Conservation (phyloP, 2,113 vertebrate genomes). For the Microtus richardsoni region DNA sequence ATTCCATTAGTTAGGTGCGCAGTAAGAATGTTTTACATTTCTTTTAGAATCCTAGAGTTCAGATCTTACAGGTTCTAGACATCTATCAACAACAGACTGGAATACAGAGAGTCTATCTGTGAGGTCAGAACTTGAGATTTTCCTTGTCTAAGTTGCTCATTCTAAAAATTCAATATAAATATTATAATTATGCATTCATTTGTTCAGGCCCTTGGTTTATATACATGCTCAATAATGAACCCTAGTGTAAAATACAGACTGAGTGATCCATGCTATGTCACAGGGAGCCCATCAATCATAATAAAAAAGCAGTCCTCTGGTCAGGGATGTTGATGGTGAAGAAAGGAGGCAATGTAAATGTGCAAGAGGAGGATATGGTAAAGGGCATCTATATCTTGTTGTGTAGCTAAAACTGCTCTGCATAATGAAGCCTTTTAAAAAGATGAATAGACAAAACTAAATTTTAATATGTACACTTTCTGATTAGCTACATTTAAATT, state of each 20-base stretch:
- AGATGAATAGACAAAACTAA: constrained; percentile 2
- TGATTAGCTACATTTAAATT: not conserved
- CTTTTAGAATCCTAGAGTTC: constrained; percentile 37
- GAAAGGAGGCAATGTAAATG: too few species aligned
- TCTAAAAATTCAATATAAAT: not conserved
- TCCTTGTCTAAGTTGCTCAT: not conserved
- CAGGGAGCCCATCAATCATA: not conserved
- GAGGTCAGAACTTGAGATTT: not conserved
- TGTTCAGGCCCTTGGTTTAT: not conserved
- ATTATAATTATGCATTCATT: not conserved
- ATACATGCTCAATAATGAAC: not conserved
- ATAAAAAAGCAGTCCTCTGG: not conserved
- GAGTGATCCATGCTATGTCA: not conserved
- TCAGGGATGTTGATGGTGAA: not conserved
- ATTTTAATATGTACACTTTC: constrained; percentile 16
- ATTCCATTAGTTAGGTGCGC: not conserved
- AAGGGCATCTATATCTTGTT: not conserved
- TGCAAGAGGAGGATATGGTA: not conserved
- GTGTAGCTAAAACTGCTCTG: not conserved
- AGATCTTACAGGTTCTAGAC: not conserved
- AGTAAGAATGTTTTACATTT: not conserved
- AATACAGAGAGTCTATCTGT: not conserved
- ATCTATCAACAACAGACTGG: not conserved
- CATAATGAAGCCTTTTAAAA: not conserved
- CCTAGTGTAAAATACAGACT: not conserved